Percentiles rank a stretch among this genome's conserved stretches.
These are phyloP conservation scores for Adrianichthys oophorus DNA, from an alignment of 2,797 vertebrate species.

Conservation along the genomic window DNA sequence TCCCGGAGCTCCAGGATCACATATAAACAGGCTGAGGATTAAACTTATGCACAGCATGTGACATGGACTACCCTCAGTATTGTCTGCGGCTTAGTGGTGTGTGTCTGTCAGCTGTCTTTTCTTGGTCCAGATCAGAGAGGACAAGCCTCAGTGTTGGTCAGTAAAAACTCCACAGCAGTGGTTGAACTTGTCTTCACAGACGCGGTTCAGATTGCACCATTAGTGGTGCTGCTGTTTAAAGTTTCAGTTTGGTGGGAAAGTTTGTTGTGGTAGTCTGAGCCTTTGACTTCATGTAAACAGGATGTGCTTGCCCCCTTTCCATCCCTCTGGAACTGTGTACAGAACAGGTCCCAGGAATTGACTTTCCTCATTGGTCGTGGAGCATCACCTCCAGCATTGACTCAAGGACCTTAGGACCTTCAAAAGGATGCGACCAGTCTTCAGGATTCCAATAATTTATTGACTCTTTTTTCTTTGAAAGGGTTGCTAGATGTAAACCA, in stretches of 20 bases:
- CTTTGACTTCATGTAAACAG: background rate
- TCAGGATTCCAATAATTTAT: background rate
- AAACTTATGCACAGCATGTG: conserved; percentile 17
- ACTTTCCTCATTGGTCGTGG: no score
- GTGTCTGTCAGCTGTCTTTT: conserved; percentile 12
- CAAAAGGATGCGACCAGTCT: no score
- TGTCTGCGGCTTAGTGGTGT: conserved; percentile 11
- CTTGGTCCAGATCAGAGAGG: conserved; percentile 18
- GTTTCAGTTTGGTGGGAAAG: background rate
- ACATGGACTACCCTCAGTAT: conserved; percentile 8
- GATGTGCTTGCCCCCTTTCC: no score
- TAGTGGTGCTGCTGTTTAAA: background rate
- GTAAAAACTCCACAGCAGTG: conserved; percentile 1
- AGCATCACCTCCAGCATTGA: no score
- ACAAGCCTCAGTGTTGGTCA: conserved; percentile 16
- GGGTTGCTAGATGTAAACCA: no score
- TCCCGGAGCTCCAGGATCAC: conserved; percentile 28
- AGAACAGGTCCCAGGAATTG: no score
- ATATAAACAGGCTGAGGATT: conserved; percentile 13
- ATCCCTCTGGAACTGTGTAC: no score
- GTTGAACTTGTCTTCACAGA: background rate
- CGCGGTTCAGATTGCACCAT: background rate
- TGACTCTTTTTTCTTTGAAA: background rate
- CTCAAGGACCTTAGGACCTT: no score
- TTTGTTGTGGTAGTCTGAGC: background rate